Base-by-base conservation (phyloP, 2,797 vertebrate genomes). In the Strix occidentalis region DNA sequence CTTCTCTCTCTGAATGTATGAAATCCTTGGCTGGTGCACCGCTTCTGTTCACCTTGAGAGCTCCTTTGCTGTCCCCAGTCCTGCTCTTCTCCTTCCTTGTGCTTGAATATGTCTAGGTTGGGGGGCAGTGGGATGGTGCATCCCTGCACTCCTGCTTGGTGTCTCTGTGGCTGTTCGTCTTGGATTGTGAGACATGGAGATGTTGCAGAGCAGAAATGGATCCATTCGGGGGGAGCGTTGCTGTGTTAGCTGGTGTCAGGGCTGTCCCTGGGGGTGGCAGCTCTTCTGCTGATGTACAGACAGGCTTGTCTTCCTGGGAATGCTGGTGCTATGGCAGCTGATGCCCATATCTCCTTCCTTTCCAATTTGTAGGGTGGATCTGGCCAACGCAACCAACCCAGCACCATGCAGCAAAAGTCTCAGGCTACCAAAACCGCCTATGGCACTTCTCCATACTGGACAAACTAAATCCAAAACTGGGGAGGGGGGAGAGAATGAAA, bases 391-490 rank as follows among this genome's bases (percentile, higher is more conserved):
- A 99, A 97, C 95, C 99, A 99, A 97, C 98, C 99, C 96, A 39
- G 39, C 97, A 98, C 98, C 98, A 98, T 99, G 98, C 99, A 99
- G 98, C 99, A 99, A 98, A 99, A 99, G 98, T 98, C 99, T 98
- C 99, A 99, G 98, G 98, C 99, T 97, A 99, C 99, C 98, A 99
- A 99, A 98, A 98, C 99, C 37, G 95, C 98, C 98, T 99, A 99
- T 5, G 98, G 99, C 98, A 99, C 98, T 98, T 99, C 99, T 95
- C 99, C 99, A 13, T 99, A 99, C 98, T 99, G 99, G 99, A 99
- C 99, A 98, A 99, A 99, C 98, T 99, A 98, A 99, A 96, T 65
- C 94, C 0, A 4, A 90, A 82, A 95, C 35, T 0, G 1, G 50
- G 46, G 81, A 87, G 64, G 60, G 75, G 61, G 86, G 61, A 91